Evolutionary conservation across 2,113 vertebrate genomes (phyloP).

Genomic region (Megaceryle maxima): DNA sequence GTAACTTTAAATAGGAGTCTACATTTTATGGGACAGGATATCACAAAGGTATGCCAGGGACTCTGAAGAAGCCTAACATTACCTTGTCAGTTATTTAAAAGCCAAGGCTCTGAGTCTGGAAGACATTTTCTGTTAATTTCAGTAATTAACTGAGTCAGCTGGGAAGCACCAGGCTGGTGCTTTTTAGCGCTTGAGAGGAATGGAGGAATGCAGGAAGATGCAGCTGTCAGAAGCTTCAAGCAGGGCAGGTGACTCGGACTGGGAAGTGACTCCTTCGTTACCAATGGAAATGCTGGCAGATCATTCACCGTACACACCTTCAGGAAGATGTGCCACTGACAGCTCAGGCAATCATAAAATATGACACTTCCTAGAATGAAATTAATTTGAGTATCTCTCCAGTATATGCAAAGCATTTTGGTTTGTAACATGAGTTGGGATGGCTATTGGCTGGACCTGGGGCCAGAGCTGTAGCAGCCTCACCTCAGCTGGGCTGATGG

Average conservation of each 20-base stretch:
- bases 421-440: fast-evolving
- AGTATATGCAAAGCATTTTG: fast-evolving
- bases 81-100: background rate
- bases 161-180: background rate
- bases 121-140: constrained; percentile 7
- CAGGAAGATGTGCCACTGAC: background rate
- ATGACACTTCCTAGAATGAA: background rate
- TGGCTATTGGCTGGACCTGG: background rate
- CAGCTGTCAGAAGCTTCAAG: background rate
- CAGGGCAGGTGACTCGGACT: background rate
- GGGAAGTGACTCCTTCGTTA: background rate
- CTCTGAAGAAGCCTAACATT: background rate
- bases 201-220: constrained; percentile 1
- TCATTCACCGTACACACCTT: background rate
- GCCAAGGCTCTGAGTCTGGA: background rate
- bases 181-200: background rate
- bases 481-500: fast-evolving
- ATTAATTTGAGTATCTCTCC: too few species aligned
- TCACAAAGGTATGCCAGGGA: background rate
- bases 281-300: background rate
- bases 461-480: fast-evolving
- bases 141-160: constrained; percentile 50
- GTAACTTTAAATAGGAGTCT: fast-evolving
- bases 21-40: fast-evolving
- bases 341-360: background rate